phyloP scores from a whole-genome alignment of 2,797 vertebrate species.

The Amniataba percoides region DNA sequence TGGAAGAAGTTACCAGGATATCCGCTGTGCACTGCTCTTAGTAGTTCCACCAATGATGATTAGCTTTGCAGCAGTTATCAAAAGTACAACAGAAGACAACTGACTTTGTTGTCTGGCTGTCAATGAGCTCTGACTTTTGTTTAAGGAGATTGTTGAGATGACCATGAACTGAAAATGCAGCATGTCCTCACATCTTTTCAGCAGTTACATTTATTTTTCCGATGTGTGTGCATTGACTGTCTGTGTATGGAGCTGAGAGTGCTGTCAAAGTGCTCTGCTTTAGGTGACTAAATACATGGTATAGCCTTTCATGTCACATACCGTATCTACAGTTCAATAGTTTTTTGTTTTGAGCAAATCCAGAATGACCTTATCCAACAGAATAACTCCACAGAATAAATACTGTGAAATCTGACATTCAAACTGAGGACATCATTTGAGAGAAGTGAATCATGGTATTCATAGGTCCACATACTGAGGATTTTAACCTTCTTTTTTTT shows the following conservation, averaged over 20 bases:
- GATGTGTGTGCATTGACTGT: too few species aligned
- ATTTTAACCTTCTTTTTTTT: too few species aligned
- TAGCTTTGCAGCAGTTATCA: neutral
- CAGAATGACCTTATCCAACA: neutral
- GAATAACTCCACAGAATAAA: conserved; percentile 3
- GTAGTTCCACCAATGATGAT: neutral
- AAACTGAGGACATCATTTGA: too few species aligned
- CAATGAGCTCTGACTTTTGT: neutral
- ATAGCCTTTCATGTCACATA: too few species aligned
- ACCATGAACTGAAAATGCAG: neutral
- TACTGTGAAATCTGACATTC: neutral
- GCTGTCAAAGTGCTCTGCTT: too few species aligned
- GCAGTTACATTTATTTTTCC: too few species aligned
- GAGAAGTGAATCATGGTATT: neutral
- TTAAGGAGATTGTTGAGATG: neutral
- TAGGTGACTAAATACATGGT: too few species aligned
- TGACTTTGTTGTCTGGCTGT: neutral
- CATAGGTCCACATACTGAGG: neutral
- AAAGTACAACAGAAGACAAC: neutral
- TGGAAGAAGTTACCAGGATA: neutral
- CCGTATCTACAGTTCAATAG: too few species aligned
- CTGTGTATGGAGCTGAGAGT: too few species aligned
- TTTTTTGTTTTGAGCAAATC: neutral
- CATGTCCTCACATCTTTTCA: too few species aligned
- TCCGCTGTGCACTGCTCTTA: neutral